Conservation (phyloP, 2,797 vertebrate genomes). For the Fistularia tabacaria region DNA sequence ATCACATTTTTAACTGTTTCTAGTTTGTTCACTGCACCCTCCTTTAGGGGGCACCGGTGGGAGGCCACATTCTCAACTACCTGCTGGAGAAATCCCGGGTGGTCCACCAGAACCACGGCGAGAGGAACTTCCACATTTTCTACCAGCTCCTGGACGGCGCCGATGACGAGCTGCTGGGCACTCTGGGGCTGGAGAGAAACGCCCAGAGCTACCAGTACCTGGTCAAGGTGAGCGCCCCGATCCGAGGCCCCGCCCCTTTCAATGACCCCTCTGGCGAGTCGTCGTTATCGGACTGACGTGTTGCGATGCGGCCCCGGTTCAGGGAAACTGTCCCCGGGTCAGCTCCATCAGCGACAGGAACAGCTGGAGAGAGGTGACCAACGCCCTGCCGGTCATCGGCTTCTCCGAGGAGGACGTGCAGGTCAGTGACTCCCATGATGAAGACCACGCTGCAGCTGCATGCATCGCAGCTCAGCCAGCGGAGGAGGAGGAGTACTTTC, state of each 20-base stretch:
- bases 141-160: conserved; percentile 95
- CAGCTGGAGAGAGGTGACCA: conserved; percentile 89
- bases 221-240: conserved; percentile 78
- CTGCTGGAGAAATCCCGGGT: conserved; percentile 96
- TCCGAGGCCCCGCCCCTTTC: no score
- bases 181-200: conserved; percentile 85
- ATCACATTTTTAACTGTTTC: not conserved
- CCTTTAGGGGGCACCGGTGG: conserved; percentile 87
- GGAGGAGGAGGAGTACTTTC: no score
- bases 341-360: conserved; percentile 96
- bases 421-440: conserved; percentile 74
- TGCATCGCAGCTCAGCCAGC: no score
- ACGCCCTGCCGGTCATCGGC: conserved; percentile 84
- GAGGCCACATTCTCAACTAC: conserved; percentile 96
- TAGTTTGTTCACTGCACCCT: not conserved
- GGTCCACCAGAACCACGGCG: conserved; percentile 94
- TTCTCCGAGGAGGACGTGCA: conserved; percentile 88
- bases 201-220: conserved; percentile 90
- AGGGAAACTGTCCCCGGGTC: conserved; percentile 95
- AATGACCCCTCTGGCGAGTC: no score
- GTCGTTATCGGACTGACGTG: not conserved
- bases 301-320: conserved; percentile 17
- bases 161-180: conserved; percentile 80
- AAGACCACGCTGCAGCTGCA: no score
- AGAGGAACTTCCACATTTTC: conserved; percentile 98